Evolutionary conservation across 2,797 vertebrate genomes (phyloP).

Genomic region (Melanotaenia pygmaea): DNA sequence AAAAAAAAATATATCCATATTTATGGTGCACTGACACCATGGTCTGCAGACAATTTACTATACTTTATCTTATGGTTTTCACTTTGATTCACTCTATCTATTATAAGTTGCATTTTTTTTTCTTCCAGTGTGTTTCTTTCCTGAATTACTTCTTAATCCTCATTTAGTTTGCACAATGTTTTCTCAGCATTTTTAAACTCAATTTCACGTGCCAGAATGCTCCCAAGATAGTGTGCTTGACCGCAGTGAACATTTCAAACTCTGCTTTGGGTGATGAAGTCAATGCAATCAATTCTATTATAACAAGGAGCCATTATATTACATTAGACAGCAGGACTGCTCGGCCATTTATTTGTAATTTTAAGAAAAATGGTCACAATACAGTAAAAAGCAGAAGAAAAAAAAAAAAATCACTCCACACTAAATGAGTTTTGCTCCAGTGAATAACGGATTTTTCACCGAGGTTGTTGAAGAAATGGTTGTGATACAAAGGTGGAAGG

Average conservation of each 20-base stretch:
- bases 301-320: slow-evolving; percentile 63
- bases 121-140: slow-evolving; percentile 25
- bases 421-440: slow-evolving; percentile 57
- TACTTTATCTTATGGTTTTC: too few relatives aligned
- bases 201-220: slow-evolving; percentile 23
- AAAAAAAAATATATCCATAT: too few relatives aligned
- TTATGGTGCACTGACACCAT: too few relatives aligned
- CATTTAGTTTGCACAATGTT: neutral
- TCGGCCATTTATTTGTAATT: slow-evolving; percentile 51
- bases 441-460: slow-evolving; percentile 51
- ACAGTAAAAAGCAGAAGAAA: neutral
- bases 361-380: slow-evolving; percentile 48
- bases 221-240: slow-evolving; percentile 42
- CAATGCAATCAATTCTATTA: slow-evolving; percentile 52
- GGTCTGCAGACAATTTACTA: too few relatives aligned
- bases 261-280: slow-evolving; percentile 48
- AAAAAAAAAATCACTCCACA: slow-evolving; percentile 40
- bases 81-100: too few relatives aligned
- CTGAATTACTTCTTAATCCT: slow-evolving; percentile 6
- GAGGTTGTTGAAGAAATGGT: slow-evolving; percentile 41
- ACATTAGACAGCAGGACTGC: slow-evolving; percentile 48
- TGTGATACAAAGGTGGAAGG: slow-evolving; percentile 33
- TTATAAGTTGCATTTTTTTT: neutral
- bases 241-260: slow-evolving; percentile 45
- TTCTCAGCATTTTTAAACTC: slow-evolving; percentile 18